Evolutionary conservation across 2,113 vertebrate species (phyloP).

Genomic region (Australoheros scitulus): DNA sequence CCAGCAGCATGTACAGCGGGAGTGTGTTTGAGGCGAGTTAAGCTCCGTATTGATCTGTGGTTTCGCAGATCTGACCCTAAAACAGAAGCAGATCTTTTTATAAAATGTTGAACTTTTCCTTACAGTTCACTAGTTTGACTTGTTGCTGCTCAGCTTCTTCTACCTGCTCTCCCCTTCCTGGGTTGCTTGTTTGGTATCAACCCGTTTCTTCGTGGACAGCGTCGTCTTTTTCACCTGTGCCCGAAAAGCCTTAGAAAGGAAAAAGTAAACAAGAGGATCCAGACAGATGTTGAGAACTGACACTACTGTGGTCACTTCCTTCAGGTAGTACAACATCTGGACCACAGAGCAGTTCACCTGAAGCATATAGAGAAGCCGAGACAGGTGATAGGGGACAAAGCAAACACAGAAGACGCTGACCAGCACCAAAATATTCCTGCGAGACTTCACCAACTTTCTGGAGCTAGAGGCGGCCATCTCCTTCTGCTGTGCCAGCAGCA

Average conservation of each 20-base stretch:
- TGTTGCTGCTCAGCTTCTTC: background rate
- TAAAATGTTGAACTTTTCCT: background rate
- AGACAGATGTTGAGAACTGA: background rate
- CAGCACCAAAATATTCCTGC: slow-evolving; percentile 73
- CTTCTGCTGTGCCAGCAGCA: slow-evolving; percentile 32
- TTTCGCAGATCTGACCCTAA: background rate
- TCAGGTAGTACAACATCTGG: background rate
- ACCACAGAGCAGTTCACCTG: background rate
- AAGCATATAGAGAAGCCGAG: background rate
- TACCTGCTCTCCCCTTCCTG: background rate
- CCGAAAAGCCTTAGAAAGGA: background rate
- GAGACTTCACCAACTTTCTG: slow-evolving; percentile 55
- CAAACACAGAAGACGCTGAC: slow-evolving; percentile 78
- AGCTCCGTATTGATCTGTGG: no score
- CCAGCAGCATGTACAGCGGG: background rate
- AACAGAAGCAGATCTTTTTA: background rate
- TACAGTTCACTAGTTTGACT: background rate
- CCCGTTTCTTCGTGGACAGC: background rate
- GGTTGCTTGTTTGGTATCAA: fast-evolving
- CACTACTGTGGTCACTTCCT: background rate
- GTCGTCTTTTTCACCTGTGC: background rate
- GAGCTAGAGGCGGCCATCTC: background rate
- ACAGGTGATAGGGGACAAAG: slow-evolving; percentile 77
- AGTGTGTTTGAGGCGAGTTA: background rate
- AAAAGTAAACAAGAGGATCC: background rate